Percentiles rank a stretch among this genome's conserved stretches.
Evolutionary conservation across 2,888 invertebrate species (phyloP).

Genomic region (Malthinus flaveolus): DNA sequence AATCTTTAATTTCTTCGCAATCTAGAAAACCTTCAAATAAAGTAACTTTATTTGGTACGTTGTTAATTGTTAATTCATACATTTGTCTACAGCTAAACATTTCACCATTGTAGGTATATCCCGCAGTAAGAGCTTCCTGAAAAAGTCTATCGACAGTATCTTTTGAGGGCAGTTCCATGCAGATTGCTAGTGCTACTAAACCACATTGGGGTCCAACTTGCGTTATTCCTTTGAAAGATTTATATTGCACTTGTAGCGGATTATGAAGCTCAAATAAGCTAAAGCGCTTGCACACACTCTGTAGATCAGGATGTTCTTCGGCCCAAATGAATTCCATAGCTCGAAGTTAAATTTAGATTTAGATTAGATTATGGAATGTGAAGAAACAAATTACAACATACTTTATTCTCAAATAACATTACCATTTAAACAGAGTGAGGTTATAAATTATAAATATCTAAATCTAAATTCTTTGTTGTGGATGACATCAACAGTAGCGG

Average conservation of each 20-base stretch:
- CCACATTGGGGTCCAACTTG: slow-evolving; percentile 82
- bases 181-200: slow-evolving; percentile 83
- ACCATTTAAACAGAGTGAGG: no score
- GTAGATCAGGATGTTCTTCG: slow-evolving; percentile 58
- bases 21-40: slow-evolving; percentile 53
- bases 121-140: slow-evolving; percentile 62
- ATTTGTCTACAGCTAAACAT: slow-evolving; percentile 81
- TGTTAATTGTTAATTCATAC: slow-evolving; percentile 63
- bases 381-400: not conserved
- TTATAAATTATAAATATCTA: no score
- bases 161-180: slow-evolving; percentile 62
- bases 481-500: no score
- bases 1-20: slow-evolving; percentile 51
- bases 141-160: slow-evolving; percentile 62
- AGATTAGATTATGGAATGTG: no score
- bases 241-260: slow-evolving; percentile 56
- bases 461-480: no score
- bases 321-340: slow-evolving; percentile 62
- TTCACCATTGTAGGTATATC: slow-evolving; percentile 84
- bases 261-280: slow-evolving; percentile 57
- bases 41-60: slow-evolving; percentile 58
- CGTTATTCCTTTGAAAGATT: slow-evolving; percentile 38
- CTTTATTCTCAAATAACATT: not conserved
- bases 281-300: slow-evolving; percentile 62
- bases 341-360: not conserved